Base-by-base conservation (phyloP, 1,140 invertebrate genomes). In the Luehdorfia chinensis region DNA sequence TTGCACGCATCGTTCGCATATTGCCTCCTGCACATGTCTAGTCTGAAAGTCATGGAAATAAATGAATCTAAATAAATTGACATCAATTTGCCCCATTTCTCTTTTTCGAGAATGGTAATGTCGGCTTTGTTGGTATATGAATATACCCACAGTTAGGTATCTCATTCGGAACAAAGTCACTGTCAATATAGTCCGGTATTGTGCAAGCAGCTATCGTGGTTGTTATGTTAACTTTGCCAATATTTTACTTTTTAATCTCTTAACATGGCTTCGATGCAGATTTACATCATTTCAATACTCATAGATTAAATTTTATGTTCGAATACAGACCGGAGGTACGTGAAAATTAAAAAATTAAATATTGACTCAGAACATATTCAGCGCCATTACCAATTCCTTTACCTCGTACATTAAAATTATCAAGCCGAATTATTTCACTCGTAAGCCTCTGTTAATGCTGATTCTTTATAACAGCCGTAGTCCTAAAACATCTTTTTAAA, bases 1-100 rank as follows among this genome's bases (percentile, higher is more conserved):
- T 97, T 97, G 94, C 96, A 97, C 88, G 94, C 92, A 89, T 96
- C 96, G 90, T 94, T 94, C 84, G 94, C 92, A 90, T 94, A 96
- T 90, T 95, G 93, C 89, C 95, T 91, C 90, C 96, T 93, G 94
- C 96, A 98, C 96, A 98, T 97, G 93, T 98, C 96, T 92, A 97
- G 95, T 95, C 95, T 97, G 95, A 88, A 86, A 86, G 56, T 64
- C 55, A 78, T 55, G 59, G 60, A 85, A 85, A 84, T 58, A 67
- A 68, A 65, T 44, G 59, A 55, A 70, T 62, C 66, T 81, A 47
- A 75, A 69, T 70, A 66, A 62, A 59, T 55, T 62, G 32, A 34
- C 48, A 36, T 53, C 34, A 65, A 46, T 39, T 43, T 48, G 15
- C 11, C 16, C 32, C 5, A 7, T 8, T 15, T 19, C 39, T 30